These are phyloP conservation scores for Frankliniella fusca DNA, from an alignment of 2,888 invertebrate genomes.

Conservation along the genomic window DNA sequence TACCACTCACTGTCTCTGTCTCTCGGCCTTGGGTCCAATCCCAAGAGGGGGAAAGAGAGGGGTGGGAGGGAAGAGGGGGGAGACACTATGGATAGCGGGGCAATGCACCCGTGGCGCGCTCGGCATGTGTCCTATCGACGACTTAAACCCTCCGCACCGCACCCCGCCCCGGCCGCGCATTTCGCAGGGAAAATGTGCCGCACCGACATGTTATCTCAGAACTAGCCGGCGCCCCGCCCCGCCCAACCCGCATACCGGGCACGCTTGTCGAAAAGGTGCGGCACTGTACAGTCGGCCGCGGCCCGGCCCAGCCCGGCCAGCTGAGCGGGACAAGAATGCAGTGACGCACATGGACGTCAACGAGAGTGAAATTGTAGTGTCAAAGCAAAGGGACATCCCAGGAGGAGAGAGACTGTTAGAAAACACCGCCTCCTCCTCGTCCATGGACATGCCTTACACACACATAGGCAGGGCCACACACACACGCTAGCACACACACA, in stretches of 20 bases:
- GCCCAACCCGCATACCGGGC: not conserved
- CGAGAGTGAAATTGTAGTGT: too few relatives aligned
- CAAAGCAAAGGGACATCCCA: too few relatives aligned
- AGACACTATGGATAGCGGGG: not conserved
- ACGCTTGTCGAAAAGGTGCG: too few relatives aligned
- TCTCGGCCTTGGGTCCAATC: not conserved
- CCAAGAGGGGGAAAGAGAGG: too few relatives aligned
- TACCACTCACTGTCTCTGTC: not conserved
- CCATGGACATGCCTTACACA: too few relatives aligned
- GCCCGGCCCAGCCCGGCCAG: too few relatives aligned
- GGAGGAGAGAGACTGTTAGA: too few relatives aligned
- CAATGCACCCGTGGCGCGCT: not conserved
- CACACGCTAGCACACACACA: not conserved
- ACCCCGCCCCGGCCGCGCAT: not conserved
- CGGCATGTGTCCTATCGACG: not conserved
- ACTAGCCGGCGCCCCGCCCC: not conserved
- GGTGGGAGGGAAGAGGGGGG: not conserved
- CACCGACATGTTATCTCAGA: not conserved
- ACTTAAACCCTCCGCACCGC: not conserved
- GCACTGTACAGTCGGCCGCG: too few relatives aligned
- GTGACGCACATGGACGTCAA: too few relatives aligned
- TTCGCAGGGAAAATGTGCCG: not conserved
- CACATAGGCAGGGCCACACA: not conserved
- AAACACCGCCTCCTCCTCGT: too few relatives aligned
- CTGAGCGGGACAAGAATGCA: too few relatives aligned